phyloP scores from a whole-genome alignment of 2,113 vertebrate species.

The Melanostigma gelatinosum region DNA sequence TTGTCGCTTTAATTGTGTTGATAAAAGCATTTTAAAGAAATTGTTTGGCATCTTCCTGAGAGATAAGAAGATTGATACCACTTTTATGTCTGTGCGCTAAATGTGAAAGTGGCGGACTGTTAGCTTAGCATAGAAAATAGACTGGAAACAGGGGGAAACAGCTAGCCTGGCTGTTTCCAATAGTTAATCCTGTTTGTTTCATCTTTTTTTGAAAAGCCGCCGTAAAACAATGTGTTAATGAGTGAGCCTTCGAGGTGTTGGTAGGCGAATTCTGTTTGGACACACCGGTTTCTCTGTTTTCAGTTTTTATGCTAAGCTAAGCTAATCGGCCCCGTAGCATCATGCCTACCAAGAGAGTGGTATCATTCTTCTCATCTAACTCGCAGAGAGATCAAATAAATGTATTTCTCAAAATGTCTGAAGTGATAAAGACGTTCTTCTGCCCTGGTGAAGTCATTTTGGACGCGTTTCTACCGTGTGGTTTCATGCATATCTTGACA shows the following conservation, averaged over 20 bases:
- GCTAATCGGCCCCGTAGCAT: background rate
- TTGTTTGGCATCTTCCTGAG: background rate
- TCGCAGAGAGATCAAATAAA: background rate
- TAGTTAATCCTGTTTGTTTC: background rate
- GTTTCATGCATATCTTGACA: background rate
- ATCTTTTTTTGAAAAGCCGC: too few relatives aligned
- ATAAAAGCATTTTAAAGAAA: background rate
- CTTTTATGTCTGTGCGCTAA: background rate
- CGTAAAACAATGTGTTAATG: background rate
- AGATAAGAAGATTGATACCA: background rate
- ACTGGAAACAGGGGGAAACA: background rate
- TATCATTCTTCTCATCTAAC: too few relatives aligned
- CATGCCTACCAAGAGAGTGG: too few relatives aligned
- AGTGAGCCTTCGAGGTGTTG: background rate
- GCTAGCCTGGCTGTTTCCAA: background rate
- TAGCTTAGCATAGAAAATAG: background rate
- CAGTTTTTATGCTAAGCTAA: background rate
- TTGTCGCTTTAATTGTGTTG: too few relatives aligned
- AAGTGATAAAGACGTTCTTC: background rate
- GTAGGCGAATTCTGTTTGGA: background rate
- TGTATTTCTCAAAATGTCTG: background rate
- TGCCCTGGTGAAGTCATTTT: background rate
- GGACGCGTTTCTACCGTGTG: background rate
- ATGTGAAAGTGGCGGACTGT: background rate
- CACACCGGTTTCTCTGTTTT: too few relatives aligned